Conservation (phyloP, 2,113 vertebrate species). For the Thomomys bottae region DNA sequence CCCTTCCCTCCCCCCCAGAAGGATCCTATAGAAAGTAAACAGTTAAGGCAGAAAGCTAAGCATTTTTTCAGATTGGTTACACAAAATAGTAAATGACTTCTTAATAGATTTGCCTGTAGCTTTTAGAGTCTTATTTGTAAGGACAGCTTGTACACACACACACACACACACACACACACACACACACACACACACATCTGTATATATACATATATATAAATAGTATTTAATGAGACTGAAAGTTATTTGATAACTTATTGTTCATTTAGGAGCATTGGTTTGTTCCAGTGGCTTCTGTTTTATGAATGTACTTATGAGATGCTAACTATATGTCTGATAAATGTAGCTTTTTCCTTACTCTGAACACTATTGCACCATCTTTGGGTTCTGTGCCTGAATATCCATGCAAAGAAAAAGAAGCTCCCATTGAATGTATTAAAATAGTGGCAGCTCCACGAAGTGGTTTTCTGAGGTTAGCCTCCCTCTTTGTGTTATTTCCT, state of each 20-base stretch:
- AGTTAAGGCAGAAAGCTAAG: slow-evolving; percentile 22
- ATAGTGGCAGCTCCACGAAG: not conserved
- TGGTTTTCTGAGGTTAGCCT: not conserved
- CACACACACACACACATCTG: too few relatives aligned
- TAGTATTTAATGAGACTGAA: not conserved
- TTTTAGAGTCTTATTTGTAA: slow-evolving; percentile 1
- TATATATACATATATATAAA: too few relatives aligned
- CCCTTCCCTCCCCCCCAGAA: not conserved
- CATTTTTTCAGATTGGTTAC: not conserved
- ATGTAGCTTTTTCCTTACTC: not conserved
- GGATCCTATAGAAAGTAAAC: slow-evolving; percentile 11
- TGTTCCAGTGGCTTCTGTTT: slow-evolving; percentile 46
- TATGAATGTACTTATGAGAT: slow-evolving; percentile 31
- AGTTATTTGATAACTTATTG: slow-evolving; percentile 46
- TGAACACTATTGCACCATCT: not conserved
- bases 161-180: too few relatives aligned
- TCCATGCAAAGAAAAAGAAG: not conserved
- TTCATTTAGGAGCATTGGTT: slow-evolving; percentile 42
- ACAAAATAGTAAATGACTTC: slow-evolving; percentile 14
- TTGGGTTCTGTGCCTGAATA: not conserved
- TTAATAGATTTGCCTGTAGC: not conserved
- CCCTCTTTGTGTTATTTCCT: not conserved
- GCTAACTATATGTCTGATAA: not conserved
- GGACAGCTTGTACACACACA: not conserved
- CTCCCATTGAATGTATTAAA: not conserved